A percentile compares a stretch with the other conserved stretches of the same genome.
phyloP scores from a whole-genome alignment of 2,113 vertebrate species.

The Aepyceros melampus region DNA sequence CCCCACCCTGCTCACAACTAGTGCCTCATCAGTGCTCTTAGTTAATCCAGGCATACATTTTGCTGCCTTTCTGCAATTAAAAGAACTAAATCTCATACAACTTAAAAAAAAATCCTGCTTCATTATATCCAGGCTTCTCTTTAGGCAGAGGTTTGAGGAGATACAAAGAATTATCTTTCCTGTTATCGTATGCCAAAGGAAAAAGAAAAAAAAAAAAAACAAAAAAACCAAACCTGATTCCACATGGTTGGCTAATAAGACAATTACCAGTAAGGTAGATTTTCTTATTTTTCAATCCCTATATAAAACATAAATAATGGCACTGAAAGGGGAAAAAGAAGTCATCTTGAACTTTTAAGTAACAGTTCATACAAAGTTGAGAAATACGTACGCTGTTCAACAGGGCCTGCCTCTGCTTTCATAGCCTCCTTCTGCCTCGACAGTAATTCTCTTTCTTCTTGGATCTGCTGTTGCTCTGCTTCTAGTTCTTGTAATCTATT shows the following conservation, averaged over 20 bases:
- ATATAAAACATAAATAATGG: background rate
- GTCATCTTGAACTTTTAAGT: background rate
- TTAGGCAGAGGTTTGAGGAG: background rate
- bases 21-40: background rate
- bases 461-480: constrained; percentile 89
- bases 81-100: background rate
- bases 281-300: constrained; percentile 17
- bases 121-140: background rate
- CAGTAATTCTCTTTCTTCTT: constrained; percentile 90
- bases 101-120: background rate
- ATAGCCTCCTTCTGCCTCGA: constrained; percentile 92
- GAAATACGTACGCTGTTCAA: constrained; percentile 92
- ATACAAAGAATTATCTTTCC: background rate
- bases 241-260: background rate
- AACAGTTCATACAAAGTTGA: constrained; percentile 23
- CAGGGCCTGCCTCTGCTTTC: constrained; percentile 86
- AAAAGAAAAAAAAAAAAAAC: background rate
- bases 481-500: constrained; percentile 93
- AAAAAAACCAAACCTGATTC: background rate
- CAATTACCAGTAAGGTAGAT: background rate
- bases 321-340: background rate
- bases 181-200: background rate
- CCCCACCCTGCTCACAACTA: background rate
- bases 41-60: background rate
- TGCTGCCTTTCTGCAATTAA: constrained; percentile 5